These are phyloP conservation scores for Pachliopta kotzebuea DNA, from an alignment of 2,888 invertebrate genomes.

Conservation along the genomic window DNA sequence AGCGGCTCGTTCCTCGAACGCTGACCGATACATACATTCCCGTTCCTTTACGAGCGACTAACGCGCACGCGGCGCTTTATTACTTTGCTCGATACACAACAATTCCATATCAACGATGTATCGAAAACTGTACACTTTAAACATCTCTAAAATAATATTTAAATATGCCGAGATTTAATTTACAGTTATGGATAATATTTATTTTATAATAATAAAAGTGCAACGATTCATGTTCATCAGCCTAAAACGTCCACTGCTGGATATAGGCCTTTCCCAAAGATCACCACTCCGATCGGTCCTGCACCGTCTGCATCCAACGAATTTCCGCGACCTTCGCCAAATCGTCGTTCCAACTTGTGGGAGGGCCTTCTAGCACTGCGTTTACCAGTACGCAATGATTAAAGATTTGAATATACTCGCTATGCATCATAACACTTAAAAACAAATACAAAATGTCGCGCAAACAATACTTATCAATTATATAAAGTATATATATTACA, in stretches of 20 bases:
- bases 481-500: not conserved
- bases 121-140: not conserved
- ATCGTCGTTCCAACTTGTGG: no score
- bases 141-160: not conserved
- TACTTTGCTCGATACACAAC: slow-evolving; percentile 9
- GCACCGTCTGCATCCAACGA: no score
- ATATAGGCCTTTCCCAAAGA: no score
- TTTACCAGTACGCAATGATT: not conserved
- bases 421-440: no score
- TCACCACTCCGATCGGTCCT: no score
- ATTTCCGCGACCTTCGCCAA: no score
- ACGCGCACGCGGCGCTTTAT: slow-evolving; percentile 6
- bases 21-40: slow-evolving; percentile 26
- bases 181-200: not conserved
- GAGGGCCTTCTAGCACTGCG: no score
- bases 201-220: not conserved
- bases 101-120: not conserved
- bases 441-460: no score
- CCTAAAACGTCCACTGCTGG: no score
- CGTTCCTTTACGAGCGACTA: slow-evolving; percentile 25
- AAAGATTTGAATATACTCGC: not conserved
- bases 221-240: no score
- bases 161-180: not conserved
- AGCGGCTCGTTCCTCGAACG: slow-evolving; percentile 29
- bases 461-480: no score